Evolutionary conservation across 2,797 vertebrate species (phyloP).

Genomic region (Miichthys miiuy): DNA sequence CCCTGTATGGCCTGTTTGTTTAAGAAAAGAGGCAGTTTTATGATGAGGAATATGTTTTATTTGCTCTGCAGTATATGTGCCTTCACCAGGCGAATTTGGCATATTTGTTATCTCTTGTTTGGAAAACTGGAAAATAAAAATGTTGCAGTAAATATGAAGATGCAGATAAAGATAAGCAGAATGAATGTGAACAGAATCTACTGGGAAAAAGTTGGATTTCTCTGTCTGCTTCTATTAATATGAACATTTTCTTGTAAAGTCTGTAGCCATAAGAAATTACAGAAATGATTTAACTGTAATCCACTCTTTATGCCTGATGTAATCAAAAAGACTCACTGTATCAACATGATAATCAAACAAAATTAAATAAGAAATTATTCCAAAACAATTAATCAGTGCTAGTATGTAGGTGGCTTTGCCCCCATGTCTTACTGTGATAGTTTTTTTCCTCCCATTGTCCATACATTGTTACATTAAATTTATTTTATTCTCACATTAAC

Average conservation of each 20-base stretch:
- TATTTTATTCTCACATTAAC: conserved; percentile 34
- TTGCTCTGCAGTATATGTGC: conserved; percentile 13
- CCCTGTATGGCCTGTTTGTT: neutral
- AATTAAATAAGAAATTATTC: conserved; percentile 37
- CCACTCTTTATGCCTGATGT: conserved; percentile 15
- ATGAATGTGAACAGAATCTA: conserved; percentile 8
- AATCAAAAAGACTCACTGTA: conserved; percentile 35
- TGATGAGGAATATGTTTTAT: conserved; percentile 34
- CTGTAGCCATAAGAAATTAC: conserved; percentile 11
- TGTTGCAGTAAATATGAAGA: conserved; percentile 16
- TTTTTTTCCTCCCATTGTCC: neutral
- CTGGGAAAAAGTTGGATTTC: neutral
- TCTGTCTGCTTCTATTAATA: neutral
- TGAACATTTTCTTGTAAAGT: conserved; percentile 2
- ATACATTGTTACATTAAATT: conserved; percentile 34
- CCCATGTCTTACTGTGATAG: neutral
- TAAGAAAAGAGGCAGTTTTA: conserved; percentile 1
- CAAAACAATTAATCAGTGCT: conserved; percentile 23
- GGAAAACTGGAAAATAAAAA: conserved; percentile 34
- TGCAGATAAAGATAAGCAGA: neutral
- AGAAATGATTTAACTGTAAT: conserved; percentile 30
- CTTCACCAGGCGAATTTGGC: conserved; percentile 13
- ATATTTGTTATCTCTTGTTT: conserved; percentile 35
- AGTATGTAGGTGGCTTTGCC: conserved; percentile 15
- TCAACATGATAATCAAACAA: conserved; percentile 39